Evolutionary conservation across 2,113 vertebrate species (phyloP).

Genomic region (Vombatus ursinus): DNA sequence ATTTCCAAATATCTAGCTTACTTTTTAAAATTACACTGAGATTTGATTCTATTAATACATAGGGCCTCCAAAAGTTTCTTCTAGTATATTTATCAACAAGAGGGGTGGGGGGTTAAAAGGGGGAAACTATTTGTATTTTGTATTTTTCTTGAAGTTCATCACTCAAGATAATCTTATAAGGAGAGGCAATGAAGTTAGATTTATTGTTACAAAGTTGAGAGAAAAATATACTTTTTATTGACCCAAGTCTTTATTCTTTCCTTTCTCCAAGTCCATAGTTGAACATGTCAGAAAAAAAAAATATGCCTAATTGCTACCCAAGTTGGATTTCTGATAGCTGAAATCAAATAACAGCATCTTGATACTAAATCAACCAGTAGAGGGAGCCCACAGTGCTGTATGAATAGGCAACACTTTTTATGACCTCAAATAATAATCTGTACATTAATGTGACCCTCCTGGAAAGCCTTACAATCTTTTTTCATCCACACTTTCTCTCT

Average conservation of each 20-base stretch:
- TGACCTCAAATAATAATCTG: neutral
- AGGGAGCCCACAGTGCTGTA: slow-evolving; percentile 6
- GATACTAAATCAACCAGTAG: slow-evolving; percentile 25
- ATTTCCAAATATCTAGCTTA: neutral
- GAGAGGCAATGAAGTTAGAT: slow-evolving; percentile 10
- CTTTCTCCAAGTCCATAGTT: neutral
- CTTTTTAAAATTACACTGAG: neutral
- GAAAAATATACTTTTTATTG: neutral
- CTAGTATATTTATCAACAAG: neutral
- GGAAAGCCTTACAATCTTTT: neutral
- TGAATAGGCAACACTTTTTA: neutral
- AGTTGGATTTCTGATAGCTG: neutral
- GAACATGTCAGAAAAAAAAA: neutral
- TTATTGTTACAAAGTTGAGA: neutral
- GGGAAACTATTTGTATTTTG: neutral
- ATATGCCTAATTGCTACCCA: neutral
- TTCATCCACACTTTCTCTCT: neutral
- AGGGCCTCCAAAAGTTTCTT: neutral
- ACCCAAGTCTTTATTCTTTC: neutral
- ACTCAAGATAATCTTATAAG: slow-evolving; percentile 20
- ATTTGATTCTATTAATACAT: neutral
- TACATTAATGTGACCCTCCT: neutral
- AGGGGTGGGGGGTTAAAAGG: neutral
- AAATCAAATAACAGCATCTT: neutral
- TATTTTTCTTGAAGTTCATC: neutral